These are phyloP conservation scores for Acromyrmex charruanus DNA, from an alignment of 1,140 invertebrate species.

Conservation along the genomic window DNA sequence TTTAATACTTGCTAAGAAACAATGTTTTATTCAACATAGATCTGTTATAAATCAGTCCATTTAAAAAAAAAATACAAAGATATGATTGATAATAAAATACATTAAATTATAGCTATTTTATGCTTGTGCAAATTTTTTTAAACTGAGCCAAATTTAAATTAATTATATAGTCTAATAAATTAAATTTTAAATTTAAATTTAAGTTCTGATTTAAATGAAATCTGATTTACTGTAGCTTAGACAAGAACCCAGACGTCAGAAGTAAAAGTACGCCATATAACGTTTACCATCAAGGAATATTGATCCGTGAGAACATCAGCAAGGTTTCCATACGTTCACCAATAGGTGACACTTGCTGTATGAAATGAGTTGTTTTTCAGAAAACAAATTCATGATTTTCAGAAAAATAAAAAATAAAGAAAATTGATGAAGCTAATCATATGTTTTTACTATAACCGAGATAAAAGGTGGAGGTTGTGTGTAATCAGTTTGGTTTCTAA, in stretches of 20 bases:
- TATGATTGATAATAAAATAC: background rate
- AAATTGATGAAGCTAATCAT: background rate
- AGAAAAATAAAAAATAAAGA: background rate
- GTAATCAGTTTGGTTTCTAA: background rate
- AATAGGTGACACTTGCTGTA: conserved; percentile 63
- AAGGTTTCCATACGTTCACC: conserved; percentile 25
- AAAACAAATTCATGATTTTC: background rate
- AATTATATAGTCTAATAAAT: conserved; percentile 10
- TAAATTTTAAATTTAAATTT: conserved; percentile 9
- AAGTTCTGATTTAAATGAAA: background rate
- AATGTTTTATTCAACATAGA: background rate
- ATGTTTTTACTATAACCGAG: background rate
- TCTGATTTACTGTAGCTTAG: conserved; percentile 41
- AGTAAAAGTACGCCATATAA: conserved; percentile 20
- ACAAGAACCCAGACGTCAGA: conserved; percentile 39
- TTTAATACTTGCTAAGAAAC: background rate
- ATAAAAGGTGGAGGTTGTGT: background rate
- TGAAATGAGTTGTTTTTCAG: background rate
- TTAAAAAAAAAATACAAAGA: background rate
- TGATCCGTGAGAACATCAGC: conserved; percentile 35
- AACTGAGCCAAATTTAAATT: background rate
- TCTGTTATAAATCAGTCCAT: background rate
- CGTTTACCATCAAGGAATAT: conserved; percentile 64
- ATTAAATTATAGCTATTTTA: background rate
- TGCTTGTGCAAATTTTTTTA: background rate